These are phyloP conservation scores for Cranoglanis bouderius DNA, from an alignment of 2,113 vertebrate species.

Conservation along the genomic window DNA sequence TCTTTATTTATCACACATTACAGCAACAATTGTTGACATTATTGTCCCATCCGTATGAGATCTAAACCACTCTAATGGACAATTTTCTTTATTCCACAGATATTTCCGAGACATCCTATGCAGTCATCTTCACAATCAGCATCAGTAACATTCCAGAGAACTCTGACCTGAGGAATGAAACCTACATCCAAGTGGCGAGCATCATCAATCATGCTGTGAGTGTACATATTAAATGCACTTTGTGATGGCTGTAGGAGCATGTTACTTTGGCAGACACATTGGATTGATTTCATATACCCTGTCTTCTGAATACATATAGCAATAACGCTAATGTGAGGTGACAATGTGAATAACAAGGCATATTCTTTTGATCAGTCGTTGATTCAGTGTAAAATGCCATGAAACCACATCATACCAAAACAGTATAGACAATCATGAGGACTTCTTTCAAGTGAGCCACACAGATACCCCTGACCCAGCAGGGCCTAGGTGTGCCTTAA, in stretches of 20 bases:
- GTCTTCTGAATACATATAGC: background rate
- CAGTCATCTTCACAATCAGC: background rate
- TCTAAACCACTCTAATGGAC: background rate
- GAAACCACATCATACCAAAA: background rate
- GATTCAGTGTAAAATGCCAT: background rate
- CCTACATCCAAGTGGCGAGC: background rate
- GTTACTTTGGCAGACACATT: background rate
- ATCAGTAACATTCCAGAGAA: constrained; percentile 11
- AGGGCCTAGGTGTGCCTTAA: background rate
- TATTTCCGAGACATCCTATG: constrained; percentile 18
- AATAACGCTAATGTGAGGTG: too few relatives aligned
- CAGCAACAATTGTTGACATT: background rate
- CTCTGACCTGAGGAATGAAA: background rate
- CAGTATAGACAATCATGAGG: background rate
- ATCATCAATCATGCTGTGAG: constrained; percentile 21
- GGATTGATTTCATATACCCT: background rate
- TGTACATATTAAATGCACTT: background rate
- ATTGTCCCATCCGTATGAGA: too few relatives aligned
- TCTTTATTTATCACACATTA: background rate
- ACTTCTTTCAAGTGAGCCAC: background rate
- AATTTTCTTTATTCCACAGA: constrained; percentile 26
- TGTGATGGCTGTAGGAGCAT: background rate
- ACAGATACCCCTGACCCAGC: background rate
- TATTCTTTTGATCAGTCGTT: too few relatives aligned
- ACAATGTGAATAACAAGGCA: too few relatives aligned